Evolutionary conservation across 1,140 invertebrate genomes (phyloP).

Genomic region (Drosophila watanabei): DNA sequence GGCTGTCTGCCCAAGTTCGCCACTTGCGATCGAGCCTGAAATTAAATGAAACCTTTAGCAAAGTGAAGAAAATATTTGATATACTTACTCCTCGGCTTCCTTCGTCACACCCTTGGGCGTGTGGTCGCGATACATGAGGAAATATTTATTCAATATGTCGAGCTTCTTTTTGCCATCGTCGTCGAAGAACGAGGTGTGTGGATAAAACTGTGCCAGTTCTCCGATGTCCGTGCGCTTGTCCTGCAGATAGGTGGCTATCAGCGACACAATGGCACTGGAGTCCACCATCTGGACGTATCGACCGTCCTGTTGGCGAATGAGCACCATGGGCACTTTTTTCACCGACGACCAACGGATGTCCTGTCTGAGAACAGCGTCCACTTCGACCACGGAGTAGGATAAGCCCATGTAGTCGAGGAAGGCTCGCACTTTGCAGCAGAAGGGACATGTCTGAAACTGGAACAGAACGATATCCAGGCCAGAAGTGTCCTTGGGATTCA

Average conservation of each 20-base stretch:
- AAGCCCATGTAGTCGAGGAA: slow-evolving; percentile 97
- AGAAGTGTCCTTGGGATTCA: slow-evolving; percentile 89
- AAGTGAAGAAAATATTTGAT: not conserved
- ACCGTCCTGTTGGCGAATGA: slow-evolving; percentile 90
- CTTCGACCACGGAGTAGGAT: slow-evolving; percentile 98
- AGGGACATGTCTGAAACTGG: slow-evolving; percentile 99
- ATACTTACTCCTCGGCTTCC: slow-evolving; percentile 89
- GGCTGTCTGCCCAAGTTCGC: slow-evolving; percentile 97
- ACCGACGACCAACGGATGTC: slow-evolving; percentile 98
- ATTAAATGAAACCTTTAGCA: slow-evolving; percentile 33
- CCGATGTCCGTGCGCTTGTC: slow-evolving; percentile 88
- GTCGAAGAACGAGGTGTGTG: slow-evolving; percentile 89
- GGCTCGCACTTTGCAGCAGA: slow-evolving; percentile 98
- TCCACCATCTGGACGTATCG: slow-evolving; percentile 95
- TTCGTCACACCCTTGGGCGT: slow-evolving; percentile 87
- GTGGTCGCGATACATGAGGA: slow-evolving; percentile 93
- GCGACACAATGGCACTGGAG: slow-evolving; percentile 97
- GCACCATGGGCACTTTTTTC: slow-evolving; percentile 98
- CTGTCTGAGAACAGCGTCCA: slow-evolving; percentile 91
- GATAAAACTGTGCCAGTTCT: slow-evolving; percentile 94
- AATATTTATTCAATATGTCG: slow-evolving; percentile 98
- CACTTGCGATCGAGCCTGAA: slow-evolving; percentile 96
- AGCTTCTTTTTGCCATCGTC: slow-evolving; percentile 89
- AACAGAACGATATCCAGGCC: slow-evolving; percentile 95
- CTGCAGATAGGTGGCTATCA: slow-evolving; percentile 92